A percentile compares a stretch with the other conserved stretches of the same genome.
Evolutionary conservation across 2,113 vertebrate genomes (phyloP).

Genomic region (Conger conger): DNA sequence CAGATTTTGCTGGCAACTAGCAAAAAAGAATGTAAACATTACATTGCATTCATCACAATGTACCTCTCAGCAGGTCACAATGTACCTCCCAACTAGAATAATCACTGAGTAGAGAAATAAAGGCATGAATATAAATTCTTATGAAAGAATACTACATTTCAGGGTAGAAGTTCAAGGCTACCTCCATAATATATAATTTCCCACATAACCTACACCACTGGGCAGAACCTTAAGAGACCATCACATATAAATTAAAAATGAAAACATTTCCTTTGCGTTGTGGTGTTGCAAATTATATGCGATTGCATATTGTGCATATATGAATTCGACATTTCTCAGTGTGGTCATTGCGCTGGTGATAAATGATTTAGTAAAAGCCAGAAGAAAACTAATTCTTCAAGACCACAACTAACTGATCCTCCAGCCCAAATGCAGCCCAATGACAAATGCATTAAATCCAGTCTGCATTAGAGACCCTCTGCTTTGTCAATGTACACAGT

Average conservation of each 20-base stretch:
- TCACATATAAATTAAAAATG: neutral
- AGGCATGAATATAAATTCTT: neutral
- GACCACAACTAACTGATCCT: neutral
- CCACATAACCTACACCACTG: neutral
- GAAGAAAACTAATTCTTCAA: neutral
- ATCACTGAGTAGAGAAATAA: neutral
- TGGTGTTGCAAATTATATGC: neutral
- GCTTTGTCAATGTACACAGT: constrained; percentile 68
- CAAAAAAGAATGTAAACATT: neutral
- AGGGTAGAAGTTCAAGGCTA: neutral
- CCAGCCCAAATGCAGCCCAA: neutral
- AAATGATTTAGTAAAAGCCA: neutral
- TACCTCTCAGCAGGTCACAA: neutral
- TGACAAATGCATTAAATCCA: neutral
- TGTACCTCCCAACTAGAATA: neutral
- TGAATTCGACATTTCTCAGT: neutral
- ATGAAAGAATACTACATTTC: neutral
- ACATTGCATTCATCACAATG: neutral
- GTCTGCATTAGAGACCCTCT: constrained; percentile 53
- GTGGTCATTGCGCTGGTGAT: neutral
- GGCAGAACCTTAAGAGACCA: neutral
- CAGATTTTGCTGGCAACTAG: neutral
- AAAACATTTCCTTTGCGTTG: neutral
- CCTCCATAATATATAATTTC: neutral
- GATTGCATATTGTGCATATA: neutral